Evolutionary conservation across 2,113 vertebrate genomes (phyloP).

Genomic region (Taurulus bubalis): DNA sequence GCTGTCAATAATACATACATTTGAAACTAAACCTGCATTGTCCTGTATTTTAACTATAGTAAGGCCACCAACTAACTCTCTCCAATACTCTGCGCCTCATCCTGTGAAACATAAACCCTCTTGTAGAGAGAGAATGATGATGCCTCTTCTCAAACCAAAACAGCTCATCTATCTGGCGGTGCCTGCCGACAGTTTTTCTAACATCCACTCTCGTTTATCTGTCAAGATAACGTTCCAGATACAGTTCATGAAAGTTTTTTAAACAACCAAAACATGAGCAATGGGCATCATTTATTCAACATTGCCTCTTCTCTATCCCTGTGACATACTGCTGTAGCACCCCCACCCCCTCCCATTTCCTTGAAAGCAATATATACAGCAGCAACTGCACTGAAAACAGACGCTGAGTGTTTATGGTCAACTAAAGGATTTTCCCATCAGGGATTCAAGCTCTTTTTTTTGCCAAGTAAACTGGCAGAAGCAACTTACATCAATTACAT

Average conservation of each 20-base stretch:
- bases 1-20: not conserved
- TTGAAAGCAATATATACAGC: constrained; percentile 56
- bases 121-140: constrained; percentile 31
- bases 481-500: not conserved
- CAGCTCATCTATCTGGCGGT: constrained; percentile 14
- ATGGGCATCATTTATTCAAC: not conserved
- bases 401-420: constrained; percentile 49
- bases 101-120: constrained; percentile 27
- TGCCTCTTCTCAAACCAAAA: constrained; percentile 20
- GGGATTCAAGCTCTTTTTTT: constrained; percentile 5
- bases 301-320: not conserved
- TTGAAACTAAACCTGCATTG: not conserved
- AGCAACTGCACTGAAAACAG: constrained; percentile 48
- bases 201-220: constrained; percentile 13
- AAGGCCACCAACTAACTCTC: not conserved
- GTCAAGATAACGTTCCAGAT: not conserved
- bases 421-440: constrained; percentile 41
- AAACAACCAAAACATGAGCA: constrained; percentile 40
- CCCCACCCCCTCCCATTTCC: constrained; percentile 2
- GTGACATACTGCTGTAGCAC: constrained; percentile 1
- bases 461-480: constrained; percentile 23
- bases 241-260: not conserved
- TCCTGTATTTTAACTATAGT: constrained; percentile 3
- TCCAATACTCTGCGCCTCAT: not conserved
- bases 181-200: constrained; percentile 9